Base-by-base conservation (phyloP, 2,888 invertebrate genomes). In the Drosophila fungiperda region DNA sequence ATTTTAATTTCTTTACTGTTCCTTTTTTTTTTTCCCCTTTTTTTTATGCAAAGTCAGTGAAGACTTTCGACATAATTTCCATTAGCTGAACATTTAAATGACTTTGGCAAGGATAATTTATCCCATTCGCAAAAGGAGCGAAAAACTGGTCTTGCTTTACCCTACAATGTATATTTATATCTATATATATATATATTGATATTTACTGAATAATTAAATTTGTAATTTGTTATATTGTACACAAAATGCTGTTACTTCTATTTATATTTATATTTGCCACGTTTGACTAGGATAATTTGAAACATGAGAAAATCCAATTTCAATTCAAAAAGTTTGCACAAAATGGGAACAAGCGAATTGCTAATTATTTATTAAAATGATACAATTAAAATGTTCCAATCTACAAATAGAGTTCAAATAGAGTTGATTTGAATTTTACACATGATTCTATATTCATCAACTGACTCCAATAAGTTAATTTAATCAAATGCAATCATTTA, bases 1-100 rank as follows among this genome's bases (percentile, higher is more conserved):
- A 38, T 48, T 63, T 63, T 50, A 40, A 63, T 48, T 42, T 49
- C 23, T 45, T 12, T 29, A 15, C 45, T 9, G 8, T 7, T 45
- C 4, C 6, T 29, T 8, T 15, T 15, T 45, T 15, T 29, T n/a
- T 4, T 6, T 17, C 1, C 15, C 3, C 5, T 20, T 32, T 42
- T 20, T 42, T 32, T 32, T 12, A 4, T 38, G 50, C n/a, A n/a
- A 11, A 20, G 17, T 32, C 11, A 33, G 12, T 20, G 52, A 7
- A 12, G 32, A n/a, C 32, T 12, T 20, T 15, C 29, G n/a, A 50
- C 29, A 52, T n/a, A 20, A 52, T 52, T 52, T n/a, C 12, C 50
- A 20, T 32, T 32, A 50, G n/a, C 7, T n/a, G 49, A 17, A 17
- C 17, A 29, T 5, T 17, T 1, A 29, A 26, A 49, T 17, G 29